Conservation (phyloP, 2,888 invertebrate genomes). For the Ecdyonurus torrentis region DNA sequence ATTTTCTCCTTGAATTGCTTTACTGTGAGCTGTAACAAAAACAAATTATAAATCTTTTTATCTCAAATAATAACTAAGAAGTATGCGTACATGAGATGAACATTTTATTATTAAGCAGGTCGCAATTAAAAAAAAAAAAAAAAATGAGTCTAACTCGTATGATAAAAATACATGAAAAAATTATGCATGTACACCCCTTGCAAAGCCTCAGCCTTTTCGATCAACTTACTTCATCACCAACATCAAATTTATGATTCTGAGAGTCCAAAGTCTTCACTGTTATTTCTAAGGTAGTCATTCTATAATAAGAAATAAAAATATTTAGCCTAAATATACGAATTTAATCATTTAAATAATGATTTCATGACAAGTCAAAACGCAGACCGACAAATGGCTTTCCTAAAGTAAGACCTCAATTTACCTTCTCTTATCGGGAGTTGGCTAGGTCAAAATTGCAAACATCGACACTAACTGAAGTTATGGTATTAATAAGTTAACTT, state of each 20-base stretch:
- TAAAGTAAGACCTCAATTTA: too few species aligned
- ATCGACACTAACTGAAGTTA: background rate
- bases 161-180: too few species aligned
- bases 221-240: slow-evolving; percentile 73
- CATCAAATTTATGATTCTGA: slow-evolving; percentile 61
- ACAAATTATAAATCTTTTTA: background rate
- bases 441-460: background rate
- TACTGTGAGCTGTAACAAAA: slow-evolving; percentile 49
- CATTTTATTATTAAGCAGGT: background rate
- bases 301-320: slow-evolving; percentile 8
- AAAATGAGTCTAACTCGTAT: too few species aligned
- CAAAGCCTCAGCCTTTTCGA: too few species aligned
- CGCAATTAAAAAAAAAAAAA: too few species aligned
- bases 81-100: background rate
- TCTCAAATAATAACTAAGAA: too few species aligned
- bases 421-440: background rate
- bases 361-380: too few species aligned
- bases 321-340: slow-evolving; percentile 1
- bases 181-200: too few species aligned
- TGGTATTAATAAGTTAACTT: background rate
- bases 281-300: slow-evolving; percentile 38
- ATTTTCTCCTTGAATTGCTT: slow-evolving; percentile 66
- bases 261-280: slow-evolving; percentile 84
- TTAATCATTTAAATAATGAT: background rate
- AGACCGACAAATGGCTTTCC: too few species aligned